phyloP scores from a whole-genome alignment of 1,140 invertebrate genomes.

The Theocolax elegans region DNA sequence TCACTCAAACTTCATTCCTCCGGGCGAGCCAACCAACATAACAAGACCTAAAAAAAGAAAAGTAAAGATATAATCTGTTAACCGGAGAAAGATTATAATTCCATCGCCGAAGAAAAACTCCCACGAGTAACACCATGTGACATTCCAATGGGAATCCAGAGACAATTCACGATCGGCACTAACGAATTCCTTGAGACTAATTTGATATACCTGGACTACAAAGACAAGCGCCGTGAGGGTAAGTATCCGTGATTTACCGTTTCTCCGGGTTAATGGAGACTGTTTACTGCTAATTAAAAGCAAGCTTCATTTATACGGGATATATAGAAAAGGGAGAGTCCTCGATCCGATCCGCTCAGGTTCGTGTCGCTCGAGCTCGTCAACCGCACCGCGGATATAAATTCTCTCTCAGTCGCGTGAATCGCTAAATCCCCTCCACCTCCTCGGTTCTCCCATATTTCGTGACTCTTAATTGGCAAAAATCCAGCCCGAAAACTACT shows the following conservation, averaged over 20 bases:
- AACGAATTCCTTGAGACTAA: too few relatives aligned
- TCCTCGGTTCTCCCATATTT: constrained; percentile 27
- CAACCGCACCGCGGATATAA: constrained; percentile 43
- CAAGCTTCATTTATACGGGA: constrained; percentile 58
- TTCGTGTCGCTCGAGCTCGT: constrained; percentile 35
- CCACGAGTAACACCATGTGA: too few relatives aligned
- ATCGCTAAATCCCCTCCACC: constrained; percentile 12
- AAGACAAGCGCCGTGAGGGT: constrained; percentile 42
- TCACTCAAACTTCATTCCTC: too few relatives aligned
- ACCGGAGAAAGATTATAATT: constrained; percentile 14
- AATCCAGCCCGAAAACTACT: constrained; percentile 16
- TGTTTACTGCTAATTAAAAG: constrained; percentile 67
- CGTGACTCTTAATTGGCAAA: constrained; percentile 26
- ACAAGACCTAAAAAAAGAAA: too few relatives aligned
- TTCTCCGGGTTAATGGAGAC: constrained; percentile 60
- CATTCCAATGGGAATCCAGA: too few relatives aligned
- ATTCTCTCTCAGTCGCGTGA: constrained; percentile 32
- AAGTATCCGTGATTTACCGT: constrained; percentile 62
- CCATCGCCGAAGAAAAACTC: constrained; percentile 10
- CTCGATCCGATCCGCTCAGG: too few relatives aligned
- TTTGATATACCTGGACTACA: too few relatives aligned
- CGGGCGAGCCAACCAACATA: too few relatives aligned
- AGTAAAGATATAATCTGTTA: not conserved
- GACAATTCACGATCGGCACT: too few relatives aligned
- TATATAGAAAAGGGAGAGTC: constrained; percentile 32